Evolutionary conservation across 2,888 invertebrate genomes (phyloP).

Genomic region (Aquatica leii): DNA sequence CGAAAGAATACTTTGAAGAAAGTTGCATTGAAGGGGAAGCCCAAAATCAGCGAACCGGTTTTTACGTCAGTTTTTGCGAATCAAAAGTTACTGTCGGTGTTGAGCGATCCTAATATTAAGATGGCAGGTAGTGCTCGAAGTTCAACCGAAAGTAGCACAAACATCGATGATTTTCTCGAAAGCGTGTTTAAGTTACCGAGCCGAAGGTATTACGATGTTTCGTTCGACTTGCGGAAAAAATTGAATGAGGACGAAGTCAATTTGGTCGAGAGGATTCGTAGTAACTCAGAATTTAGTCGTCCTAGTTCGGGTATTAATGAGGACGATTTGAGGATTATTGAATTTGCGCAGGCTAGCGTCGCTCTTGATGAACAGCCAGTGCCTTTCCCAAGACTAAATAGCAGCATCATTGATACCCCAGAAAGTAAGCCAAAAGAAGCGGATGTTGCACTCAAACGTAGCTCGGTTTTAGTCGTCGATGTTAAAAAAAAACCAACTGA

Average conservation of each 20-base stretch:
- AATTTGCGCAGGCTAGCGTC: constrained; percentile 44
- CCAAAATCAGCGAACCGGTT: constrained; percentile 51
- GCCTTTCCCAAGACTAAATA: neutral
- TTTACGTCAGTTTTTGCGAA: constrained; percentile 50
- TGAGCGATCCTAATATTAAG: constrained; percentile 32
- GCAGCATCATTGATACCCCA: too few relatives aligned
- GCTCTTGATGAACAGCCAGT: constrained; percentile 26
- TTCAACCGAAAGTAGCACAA: neutral
- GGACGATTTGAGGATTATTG: constrained; percentile 48
- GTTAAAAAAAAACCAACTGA: too few relatives aligned
- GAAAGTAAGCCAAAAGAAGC: too few relatives aligned
- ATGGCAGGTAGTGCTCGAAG: neutral
- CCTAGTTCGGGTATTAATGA: constrained; percentile 42
- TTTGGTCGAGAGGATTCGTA: neutral
- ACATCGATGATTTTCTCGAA: neutral
- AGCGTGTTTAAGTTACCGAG: neutral
- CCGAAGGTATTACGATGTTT: neutral
- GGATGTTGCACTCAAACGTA: too few relatives aligned
- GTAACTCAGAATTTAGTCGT: neutral
- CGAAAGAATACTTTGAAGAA: constrained; percentile 48
- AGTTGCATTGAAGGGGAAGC: constrained; percentile 35
- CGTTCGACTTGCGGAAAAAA: neutral
- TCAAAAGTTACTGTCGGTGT: constrained; percentile 38
- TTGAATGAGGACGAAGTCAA: neutral
- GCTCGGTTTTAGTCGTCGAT: too few relatives aligned